phyloP scores from a whole-genome alignment of 35 echinoderm and acorn worm species.

The Antedon bifida region DNA sequence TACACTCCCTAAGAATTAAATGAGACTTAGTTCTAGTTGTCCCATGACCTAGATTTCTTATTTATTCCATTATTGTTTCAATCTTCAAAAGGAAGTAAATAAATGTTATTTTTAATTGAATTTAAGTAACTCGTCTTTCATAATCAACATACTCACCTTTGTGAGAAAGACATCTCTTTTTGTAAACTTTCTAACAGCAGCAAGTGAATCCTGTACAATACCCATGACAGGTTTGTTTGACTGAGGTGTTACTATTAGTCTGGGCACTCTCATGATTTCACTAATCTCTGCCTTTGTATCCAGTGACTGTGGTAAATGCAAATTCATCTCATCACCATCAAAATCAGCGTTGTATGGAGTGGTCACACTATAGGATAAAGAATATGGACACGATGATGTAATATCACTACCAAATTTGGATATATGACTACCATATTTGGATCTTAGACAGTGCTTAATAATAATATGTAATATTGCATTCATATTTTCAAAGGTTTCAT shows the following conservation, averaged over 20 bases:
- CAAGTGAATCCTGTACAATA: slow-evolving; percentile 97
- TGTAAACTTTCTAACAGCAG: slow-evolving; percentile 87
- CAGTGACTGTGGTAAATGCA: slow-evolving; percentile 88
- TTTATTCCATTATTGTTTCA: no score
- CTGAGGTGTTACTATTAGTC: slow-evolving; percentile 94
- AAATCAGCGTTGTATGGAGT: slow-evolving; percentile 99
- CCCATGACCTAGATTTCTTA: no score
- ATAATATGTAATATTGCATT: neutral
- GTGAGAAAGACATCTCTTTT: slow-evolving; percentile 90
- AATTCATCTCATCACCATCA: slow-evolving; percentile 99
- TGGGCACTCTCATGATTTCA: slow-evolving; percentile 93
- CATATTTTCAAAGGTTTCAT: no score
- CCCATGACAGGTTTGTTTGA: slow-evolving; percentile 99
- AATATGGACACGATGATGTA: neutral
- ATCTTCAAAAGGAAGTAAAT: no score
- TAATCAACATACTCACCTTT: slow-evolving; percentile 33
- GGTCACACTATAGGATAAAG: slow-evolving; percentile 49
- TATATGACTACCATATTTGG: neutral
- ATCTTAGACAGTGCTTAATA: neutral
- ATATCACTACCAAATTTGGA: neutral
- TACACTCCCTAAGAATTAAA: no score
- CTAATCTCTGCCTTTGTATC: slow-evolving; percentile 84
- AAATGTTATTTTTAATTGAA: no score
- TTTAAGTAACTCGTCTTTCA: no score
- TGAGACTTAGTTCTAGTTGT: no score